Conservation (phyloP, 2,797 vertebrate genomes). For the Phrynocephalus forsythii region DNA sequence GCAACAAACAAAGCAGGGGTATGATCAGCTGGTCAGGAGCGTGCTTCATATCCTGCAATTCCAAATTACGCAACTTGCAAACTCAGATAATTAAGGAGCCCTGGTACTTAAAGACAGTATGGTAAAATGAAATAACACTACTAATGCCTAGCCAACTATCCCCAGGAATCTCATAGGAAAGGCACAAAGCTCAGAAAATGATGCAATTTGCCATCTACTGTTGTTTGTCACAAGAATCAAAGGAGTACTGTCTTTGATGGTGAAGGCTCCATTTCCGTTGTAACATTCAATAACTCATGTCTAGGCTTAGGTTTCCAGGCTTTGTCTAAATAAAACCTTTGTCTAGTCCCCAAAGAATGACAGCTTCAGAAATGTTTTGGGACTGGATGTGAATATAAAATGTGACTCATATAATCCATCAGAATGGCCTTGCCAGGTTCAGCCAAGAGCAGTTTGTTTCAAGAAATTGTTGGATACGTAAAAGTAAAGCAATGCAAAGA, state of each 20-base stretch:
- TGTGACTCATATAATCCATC: not conserved
- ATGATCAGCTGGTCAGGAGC: not conserved
- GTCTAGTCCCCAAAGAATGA: no score
- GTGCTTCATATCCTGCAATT: not conserved
- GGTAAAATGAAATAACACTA: not conserved
- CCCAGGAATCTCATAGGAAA: not conserved
- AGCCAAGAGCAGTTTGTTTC: not conserved
- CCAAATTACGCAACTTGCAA: not conserved
- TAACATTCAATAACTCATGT: not conserved
- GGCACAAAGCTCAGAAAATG: not conserved
- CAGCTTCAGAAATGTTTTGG: not conserved
- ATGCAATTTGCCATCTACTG: not conserved
- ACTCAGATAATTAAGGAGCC: not conserved
- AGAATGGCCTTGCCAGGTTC: not conserved
- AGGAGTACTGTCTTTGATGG: not conserved
- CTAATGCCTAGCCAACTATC: not conserved
- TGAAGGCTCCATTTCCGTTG: not conserved
- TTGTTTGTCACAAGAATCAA: not conserved
- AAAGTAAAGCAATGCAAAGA: no score
- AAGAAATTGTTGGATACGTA: no score
- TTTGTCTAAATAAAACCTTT: not conserved
- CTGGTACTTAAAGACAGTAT: not conserved
- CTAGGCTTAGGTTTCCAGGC: not conserved
- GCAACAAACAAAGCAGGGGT: not conserved
- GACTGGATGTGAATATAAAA: not conserved